Conservation (phyloP, 2,888 invertebrate species). For the Spilosoma lubricipeda region DNA sequence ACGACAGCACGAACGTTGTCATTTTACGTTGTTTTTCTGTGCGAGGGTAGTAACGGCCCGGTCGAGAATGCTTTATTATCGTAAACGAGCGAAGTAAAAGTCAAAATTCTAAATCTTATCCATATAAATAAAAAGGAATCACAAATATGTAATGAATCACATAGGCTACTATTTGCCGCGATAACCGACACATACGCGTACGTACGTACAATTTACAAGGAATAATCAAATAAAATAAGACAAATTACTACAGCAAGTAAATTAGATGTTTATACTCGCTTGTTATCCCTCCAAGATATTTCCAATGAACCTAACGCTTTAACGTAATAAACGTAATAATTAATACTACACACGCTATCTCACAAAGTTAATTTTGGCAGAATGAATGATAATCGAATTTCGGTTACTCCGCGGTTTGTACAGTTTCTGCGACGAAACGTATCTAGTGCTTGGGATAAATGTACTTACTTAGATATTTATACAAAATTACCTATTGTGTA, state of each 20-base stretch:
- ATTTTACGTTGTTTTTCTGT: too few species aligned
- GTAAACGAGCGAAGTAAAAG: neutral
- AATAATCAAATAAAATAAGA: neutral
- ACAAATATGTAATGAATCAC: too few species aligned
- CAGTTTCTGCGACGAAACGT: conserved; percentile 11
- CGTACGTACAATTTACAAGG: too few species aligned
- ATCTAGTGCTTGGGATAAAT: conserved; percentile 17
- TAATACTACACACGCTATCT: conserved; percentile 18
- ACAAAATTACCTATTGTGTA: conserved; percentile 22
- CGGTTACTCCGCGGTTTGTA: conserved; percentile 18
- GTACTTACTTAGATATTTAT: conserved; percentile 20
- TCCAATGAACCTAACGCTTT: conserved; percentile 21
- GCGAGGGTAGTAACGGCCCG: too few species aligned
- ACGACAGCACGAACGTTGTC: too few species aligned
- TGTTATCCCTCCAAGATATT: conserved; percentile 17
- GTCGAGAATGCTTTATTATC: too few species aligned
- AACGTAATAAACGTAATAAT: conserved; percentile 21
- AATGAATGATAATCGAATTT: conserved; percentile 25
- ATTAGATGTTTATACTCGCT: conserved; percentile 9
- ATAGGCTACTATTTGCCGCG: too few species aligned
- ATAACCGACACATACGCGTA: too few species aligned
- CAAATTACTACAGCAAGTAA: conserved; percentile 1
- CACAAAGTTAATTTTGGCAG: conserved; percentile 25
- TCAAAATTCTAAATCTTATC: too few species aligned
- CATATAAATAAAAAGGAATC: too few species aligned